These are phyloP conservation scores for Callyntrura guangdongensis DNA, from an alignment of 2,888 invertebrate species.

Conservation along the genomic window DNA sequence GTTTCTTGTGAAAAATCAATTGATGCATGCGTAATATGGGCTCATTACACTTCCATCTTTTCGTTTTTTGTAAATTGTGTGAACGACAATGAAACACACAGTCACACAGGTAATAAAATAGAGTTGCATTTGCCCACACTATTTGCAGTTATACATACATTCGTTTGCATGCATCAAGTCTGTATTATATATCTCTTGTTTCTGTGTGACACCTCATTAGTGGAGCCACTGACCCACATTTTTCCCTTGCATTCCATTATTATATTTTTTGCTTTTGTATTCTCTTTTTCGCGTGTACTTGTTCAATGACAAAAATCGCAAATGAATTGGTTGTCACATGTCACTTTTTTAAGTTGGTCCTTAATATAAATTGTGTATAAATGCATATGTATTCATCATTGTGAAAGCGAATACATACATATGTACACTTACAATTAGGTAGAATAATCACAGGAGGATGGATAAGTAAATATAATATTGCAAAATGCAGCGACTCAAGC, in stretches of 20 bases:
- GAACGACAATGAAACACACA: constrained; percentile 37
- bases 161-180: too few relatives aligned
- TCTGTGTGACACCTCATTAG: constrained; percentile 68
- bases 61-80: constrained; percentile 7
- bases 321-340: constrained; percentile 45
- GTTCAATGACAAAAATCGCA: background rate
- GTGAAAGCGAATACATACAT: constrained; percentile 35
- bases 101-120: too few relatives aligned
- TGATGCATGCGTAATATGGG: constrained; percentile 1
- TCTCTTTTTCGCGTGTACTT: background rate
- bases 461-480: background rate
- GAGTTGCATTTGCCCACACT: too few relatives aligned
- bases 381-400: background rate
- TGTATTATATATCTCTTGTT: background rate
- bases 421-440: too few relatives aligned
- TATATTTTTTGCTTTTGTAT: background rate
- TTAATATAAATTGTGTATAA: background rate
- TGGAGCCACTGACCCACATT: constrained; percentile 71
- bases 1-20: constrained; percentile 25
- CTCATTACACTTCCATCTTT: background rate
- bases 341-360: constrained; percentile 20
- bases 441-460: too few relatives aligned
- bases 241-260: constrained; percentile 17
- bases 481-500: background rate
- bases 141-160: too few relatives aligned